Conservation (phyloP, 2,888 invertebrate species). For the Apocheima hispidaria region DNA sequence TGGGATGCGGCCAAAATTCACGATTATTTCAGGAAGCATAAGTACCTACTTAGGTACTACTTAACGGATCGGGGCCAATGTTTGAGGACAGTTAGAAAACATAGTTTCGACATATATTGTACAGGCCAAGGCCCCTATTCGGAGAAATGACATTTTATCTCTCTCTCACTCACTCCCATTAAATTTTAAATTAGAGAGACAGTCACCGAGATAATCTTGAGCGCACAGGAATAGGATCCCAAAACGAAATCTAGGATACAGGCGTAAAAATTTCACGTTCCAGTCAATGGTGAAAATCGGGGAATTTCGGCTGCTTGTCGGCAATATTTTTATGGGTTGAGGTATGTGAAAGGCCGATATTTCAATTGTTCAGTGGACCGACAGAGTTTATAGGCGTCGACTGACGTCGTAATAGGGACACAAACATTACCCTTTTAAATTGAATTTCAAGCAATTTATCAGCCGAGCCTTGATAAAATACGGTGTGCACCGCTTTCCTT, state of each 20-base stretch:
- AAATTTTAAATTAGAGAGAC: too few relatives aligned
- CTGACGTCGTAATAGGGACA: slow-evolving; percentile 80
- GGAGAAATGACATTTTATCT: too few relatives aligned
- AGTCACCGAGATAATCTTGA: too few relatives aligned
- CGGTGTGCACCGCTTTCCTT: slow-evolving; percentile 55
- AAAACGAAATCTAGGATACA: background rate
- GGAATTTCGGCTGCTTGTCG: slow-evolving; percentile 6
- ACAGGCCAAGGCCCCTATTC: too few relatives aligned
- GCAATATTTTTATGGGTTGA: slow-evolving; percentile 69
- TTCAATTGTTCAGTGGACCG: slow-evolving; percentile 78
- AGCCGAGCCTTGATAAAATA: slow-evolving; percentile 73
- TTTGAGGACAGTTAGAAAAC: background rate
- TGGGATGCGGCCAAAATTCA: slow-evolving; percentile 38
- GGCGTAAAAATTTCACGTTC: background rate
- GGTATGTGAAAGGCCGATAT: slow-evolving; percentile 70
- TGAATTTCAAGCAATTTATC: slow-evolving; percentile 82
- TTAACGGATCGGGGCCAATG: background rate
- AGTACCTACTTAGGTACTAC: background rate
- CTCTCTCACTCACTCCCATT: too few relatives aligned
- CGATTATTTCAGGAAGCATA: slow-evolving; percentile 30
- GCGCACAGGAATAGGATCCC: too few relatives aligned
- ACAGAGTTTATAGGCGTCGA: slow-evolving; percentile 77
- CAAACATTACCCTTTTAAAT: slow-evolving; percentile 84
- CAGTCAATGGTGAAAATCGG: background rate
- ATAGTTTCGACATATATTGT: background rate